Percentiles rank a stretch among this genome's conserved stretches.
Evolutionary conservation across 2,113 vertebrate genomes (phyloP).

Genomic region (Scomber japonicus): DNA sequence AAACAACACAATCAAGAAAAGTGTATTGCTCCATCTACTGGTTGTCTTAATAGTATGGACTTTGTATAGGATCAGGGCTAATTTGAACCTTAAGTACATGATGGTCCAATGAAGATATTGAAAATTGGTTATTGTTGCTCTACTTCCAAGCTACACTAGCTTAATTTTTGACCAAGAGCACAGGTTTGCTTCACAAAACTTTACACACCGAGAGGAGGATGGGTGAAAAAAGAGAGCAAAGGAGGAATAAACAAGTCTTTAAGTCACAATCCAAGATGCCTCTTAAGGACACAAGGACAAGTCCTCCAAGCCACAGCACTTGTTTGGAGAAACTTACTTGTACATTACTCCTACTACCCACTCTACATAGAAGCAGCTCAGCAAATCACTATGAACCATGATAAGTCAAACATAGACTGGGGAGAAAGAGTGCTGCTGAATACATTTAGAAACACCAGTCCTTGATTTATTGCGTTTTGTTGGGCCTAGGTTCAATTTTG

Average conservation of each 20-base stretch:
- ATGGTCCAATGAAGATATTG: too few species aligned
- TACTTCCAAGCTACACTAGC: too few species aligned
- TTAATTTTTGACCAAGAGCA: too few species aligned
- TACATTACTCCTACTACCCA: conserved; percentile 2
- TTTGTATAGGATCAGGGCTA: too few species aligned
- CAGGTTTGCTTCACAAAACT: too few species aligned
- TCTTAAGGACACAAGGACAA: conserved; percentile 54
- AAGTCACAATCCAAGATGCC: conserved; percentile 39
- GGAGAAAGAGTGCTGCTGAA: neutral
- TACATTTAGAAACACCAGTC: neutral
- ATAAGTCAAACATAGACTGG: neutral
- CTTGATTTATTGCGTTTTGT: conserved; percentile 10
- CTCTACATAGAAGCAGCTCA: conserved; percentile 14
- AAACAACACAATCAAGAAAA: too few species aligned
- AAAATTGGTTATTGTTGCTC: too few species aligned
- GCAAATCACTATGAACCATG: neutral
- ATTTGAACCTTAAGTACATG: too few species aligned
- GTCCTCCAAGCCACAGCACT: conserved; percentile 25
- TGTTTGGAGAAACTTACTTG: conserved; percentile 50
- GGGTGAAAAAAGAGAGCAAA: conserved; percentile 23
- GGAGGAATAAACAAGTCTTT: conserved; percentile 37
- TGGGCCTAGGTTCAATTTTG: neutral
- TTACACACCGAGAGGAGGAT: neutral
- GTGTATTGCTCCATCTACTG: too few species aligned
- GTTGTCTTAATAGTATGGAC: too few species aligned